These are phyloP conservation scores for Junco hyemalis DNA, from an alignment of 2,113 vertebrate species.

Conservation along the genomic window DNA sequence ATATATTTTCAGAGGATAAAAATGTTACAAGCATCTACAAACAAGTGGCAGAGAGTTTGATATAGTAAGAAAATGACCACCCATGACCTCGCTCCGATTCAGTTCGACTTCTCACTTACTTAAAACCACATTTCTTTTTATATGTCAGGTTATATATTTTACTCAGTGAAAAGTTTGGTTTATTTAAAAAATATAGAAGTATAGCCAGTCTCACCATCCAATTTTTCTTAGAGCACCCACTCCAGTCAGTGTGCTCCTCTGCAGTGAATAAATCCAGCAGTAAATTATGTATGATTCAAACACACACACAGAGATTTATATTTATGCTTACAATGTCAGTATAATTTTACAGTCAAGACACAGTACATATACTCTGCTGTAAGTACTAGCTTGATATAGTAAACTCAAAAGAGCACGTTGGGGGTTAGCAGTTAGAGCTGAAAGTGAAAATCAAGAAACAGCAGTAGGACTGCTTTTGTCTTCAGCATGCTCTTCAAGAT, in stretches of 20 bases:
- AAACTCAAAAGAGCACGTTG: slow-evolving; percentile 69
- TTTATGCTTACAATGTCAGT: slow-evolving; percentile 58
- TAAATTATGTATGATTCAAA: slow-evolving; percentile 60
- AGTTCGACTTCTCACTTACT: slow-evolving; percentile 20
- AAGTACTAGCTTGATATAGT: slow-evolving; percentile 63
- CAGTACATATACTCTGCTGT: slow-evolving; percentile 43
- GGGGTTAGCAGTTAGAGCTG: slow-evolving; percentile 67
- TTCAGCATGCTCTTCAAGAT: slow-evolving; percentile 75
- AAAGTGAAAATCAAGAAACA: slow-evolving; percentile 77
- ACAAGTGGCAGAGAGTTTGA: not conserved
- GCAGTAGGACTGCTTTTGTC: slow-evolving; percentile 71
- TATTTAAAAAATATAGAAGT: not conserved
- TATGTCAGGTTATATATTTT: not conserved
- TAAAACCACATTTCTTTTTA: slow-evolving; percentile 42
- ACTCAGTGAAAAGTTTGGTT: slow-evolving; percentile 10
- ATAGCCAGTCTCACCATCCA: not conserved
- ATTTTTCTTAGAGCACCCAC: not conserved
- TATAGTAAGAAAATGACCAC: not conserved
- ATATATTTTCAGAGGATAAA: not conserved
- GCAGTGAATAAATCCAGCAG: slow-evolving; percentile 38
- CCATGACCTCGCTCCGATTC: not conserved
- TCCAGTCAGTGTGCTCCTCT: not conserved
- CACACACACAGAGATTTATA: slow-evolving; percentile 43
- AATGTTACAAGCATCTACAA: not conserved
- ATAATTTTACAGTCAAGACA: slow-evolving; percentile 71